Conservation (phyloP, 1,140 invertebrate species). For the Leucophenga varia region DNA sequence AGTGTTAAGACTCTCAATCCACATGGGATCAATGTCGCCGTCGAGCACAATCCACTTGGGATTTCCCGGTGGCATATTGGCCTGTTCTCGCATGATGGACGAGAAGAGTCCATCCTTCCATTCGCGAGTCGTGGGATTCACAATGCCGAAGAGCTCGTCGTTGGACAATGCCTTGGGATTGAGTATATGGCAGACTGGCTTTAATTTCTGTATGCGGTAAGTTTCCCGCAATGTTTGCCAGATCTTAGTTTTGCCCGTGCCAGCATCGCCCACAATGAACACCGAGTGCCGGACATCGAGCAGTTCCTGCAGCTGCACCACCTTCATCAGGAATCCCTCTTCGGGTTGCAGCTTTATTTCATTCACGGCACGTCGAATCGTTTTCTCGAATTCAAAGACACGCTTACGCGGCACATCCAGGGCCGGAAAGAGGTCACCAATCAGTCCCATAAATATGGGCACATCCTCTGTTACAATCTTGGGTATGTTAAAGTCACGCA, state of each 20-base stretch:
- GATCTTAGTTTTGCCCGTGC: slow-evolving; percentile 80
- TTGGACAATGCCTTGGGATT: slow-evolving; percentile 94
- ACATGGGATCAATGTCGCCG: slow-evolving; percentile 95
- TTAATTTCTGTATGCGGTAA: slow-evolving; percentile 71
- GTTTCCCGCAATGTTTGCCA: slow-evolving; percentile 78
- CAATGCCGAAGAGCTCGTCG: slow-evolving; percentile 91
- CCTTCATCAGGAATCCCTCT: slow-evolving; percentile 74
- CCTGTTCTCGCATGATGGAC: slow-evolving; percentile 86
- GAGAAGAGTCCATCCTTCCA: slow-evolving; percentile 95
- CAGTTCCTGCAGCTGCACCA: slow-evolving; percentile 80
- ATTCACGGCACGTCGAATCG: slow-evolving; percentile 66
- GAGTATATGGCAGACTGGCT: slow-evolving; percentile 82
- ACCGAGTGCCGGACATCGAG: slow-evolving; percentile 84
- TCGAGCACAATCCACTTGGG: slow-evolving; percentile 95
- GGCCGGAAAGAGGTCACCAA: slow-evolving; percentile 75
- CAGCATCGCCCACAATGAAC: slow-evolving; percentile 79
- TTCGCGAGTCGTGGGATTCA: slow-evolving; percentile 89
- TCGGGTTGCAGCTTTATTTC: slow-evolving; percentile 80
- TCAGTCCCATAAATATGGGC: slow-evolving; percentile 80
- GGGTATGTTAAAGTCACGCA: slow-evolving; percentile 81
- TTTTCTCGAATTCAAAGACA: slow-evolving; percentile 73
- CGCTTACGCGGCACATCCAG: slow-evolving; percentile 74
- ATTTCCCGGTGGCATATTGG: slow-evolving; percentile 67
- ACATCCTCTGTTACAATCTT: slow-evolving; percentile 81
- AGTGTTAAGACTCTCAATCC: slow-evolving; percentile 90